phyloP scores from a whole-genome alignment of 2,113 vertebrate genomes.

The Brachionichthys hirsutus region DNA sequence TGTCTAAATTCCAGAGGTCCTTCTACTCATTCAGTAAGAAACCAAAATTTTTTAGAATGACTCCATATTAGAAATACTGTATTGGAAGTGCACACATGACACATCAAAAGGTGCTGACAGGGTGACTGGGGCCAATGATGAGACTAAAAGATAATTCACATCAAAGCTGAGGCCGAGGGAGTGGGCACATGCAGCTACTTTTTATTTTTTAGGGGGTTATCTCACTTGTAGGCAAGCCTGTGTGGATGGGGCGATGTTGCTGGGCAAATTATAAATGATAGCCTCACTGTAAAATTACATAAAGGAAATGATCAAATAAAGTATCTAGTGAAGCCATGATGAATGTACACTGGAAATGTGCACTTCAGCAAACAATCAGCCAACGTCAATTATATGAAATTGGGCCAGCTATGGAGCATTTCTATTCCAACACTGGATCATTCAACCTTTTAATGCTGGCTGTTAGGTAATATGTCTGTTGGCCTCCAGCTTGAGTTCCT shows the following conservation, averaged over 20 bases:
- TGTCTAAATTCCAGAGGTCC: no score
- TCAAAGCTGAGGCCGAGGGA: constrained; percentile 65
- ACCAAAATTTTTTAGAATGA: no score
- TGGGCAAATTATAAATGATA: constrained; percentile 78
- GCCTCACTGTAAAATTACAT: constrained; percentile 66
- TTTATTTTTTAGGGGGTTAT: constrained; percentile 57
- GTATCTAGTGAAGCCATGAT: constrained; percentile 68
- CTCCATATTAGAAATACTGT: no score
- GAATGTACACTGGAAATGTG: constrained; percentile 69
- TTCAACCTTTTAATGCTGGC: constrained; percentile 76
- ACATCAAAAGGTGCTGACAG: constrained; percentile 76
- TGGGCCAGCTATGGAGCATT: constrained; percentile 58
- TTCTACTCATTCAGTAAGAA: no score
- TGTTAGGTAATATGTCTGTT: constrained; percentile 64
- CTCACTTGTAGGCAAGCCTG: constrained; percentile 64
- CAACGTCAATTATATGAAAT: constrained; percentile 75
- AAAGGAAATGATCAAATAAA: constrained; percentile 78
- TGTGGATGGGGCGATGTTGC: constrained; percentile 53
- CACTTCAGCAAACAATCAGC: constrained; percentile 79
- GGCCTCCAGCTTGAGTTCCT: constrained; percentile 63
- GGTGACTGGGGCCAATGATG: constrained; percentile 58
- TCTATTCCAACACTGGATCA: constrained; percentile 58
- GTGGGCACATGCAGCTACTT: constrained; percentile 44
- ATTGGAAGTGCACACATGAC: constrained; percentile 70
- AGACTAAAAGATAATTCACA: constrained; percentile 70